These are phyloP conservation scores for Pseudomyrmex sp. DNA, from an alignment of 1,140 invertebrate species.

Conservation along the genomic window DNA sequence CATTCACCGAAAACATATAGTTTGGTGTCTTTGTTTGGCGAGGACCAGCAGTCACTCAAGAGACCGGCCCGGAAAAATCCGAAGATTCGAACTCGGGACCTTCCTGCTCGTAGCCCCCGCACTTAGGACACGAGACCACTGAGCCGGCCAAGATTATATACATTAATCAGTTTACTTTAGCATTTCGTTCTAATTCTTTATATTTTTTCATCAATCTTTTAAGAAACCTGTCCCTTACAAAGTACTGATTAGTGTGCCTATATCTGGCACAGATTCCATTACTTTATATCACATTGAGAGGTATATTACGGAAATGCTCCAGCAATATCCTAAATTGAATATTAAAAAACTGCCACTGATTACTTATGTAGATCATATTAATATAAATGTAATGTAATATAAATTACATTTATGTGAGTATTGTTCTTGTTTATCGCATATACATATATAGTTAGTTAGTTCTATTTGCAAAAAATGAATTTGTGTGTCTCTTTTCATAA, in stretches of 20 bases:
- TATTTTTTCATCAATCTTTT: constrained; percentile 56
- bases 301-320: constrained; percentile 85
- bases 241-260: constrained; percentile 89
- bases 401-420: constrained; percentile 94
- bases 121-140: no score
- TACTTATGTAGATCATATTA: constrained; percentile 92
- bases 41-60: constrained; percentile 68
- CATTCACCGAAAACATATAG: constrained; percentile 92
- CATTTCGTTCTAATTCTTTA: constrained; percentile 33
- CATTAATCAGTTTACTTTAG: background rate
- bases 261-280: constrained; percentile 89
- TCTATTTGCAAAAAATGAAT: no score
- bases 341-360: constrained; percentile 89
- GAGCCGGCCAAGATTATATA: constrained; percentile 85
- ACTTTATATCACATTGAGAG: constrained; percentile 89
- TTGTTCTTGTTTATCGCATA: background rate
- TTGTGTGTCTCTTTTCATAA: no score
- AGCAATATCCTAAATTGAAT: constrained; percentile 87
- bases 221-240: constrained; percentile 88
- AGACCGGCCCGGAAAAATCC: constrained; percentile 82
- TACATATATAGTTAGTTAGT: no score
- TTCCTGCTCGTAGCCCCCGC: no score
- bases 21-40: no score
- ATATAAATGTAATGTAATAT: constrained; percentile 82
- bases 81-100: no score